Base-by-base conservation (phyloP, 1,140 invertebrate genomes). In the Drosophila hydei region DNA sequence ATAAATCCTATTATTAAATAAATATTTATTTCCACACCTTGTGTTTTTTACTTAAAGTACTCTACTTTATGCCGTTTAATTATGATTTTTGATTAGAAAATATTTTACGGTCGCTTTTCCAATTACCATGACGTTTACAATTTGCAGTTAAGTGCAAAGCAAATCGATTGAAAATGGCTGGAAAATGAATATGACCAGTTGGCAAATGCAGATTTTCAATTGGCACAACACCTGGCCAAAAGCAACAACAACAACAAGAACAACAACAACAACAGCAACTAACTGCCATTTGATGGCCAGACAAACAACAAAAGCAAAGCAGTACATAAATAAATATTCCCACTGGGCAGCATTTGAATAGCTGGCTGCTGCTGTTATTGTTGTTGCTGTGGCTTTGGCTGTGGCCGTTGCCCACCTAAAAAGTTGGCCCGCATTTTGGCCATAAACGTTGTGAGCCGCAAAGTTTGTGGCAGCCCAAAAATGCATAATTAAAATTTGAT, bases 401-500 rank as follows among this genome's bases (percentile, higher is more conserved):
- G 62, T 19, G 21, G 25, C n/a, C 23, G 30, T 3, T 33, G 11
- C 2, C 30, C 30, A 36, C 23, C 36, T 25, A 48, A 47, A 70
- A 69, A 55, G 40, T 63, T 63, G 33, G 50, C 40, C 67, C 51
- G 50, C 67, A 48, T 56, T 71, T 65, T 56, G 68, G 36, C 38
- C 70, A 48, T 42, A 55, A 67, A 16, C 55, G 25, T 33, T 55
- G 52, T 14, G 18, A 21, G 18, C 48, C 9, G 14, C 27, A 52
- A 52, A 52, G 33, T 56, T 55, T 64, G 60, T 4, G 67, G 67
- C 36, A 21, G 33, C 30, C 54, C 23, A 18, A 38, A 65, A 65
- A 73, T 69, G 65, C 67, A 74, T 71, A 71, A 74, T 74, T 71
- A 71, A 74, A 70, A 71, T 63, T 58, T 33, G 67, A 74, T 70